Base-by-base conservation (phyloP, 2,113 vertebrate species). In the Cichladusa arquata region DNA sequence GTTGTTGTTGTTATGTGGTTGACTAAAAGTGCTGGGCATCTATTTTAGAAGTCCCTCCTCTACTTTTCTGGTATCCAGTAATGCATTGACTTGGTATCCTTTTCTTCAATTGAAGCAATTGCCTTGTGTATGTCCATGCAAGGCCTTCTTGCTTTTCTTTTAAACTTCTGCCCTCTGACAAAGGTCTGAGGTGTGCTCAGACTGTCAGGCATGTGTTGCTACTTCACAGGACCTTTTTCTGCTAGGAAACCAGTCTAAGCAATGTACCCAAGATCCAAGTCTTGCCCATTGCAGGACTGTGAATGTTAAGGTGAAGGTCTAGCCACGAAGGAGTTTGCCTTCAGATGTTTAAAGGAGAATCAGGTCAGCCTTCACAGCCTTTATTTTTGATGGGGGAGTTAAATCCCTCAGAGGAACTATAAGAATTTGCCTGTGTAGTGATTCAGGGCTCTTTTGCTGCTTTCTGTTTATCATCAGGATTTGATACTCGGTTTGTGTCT, bases 161-260 rank as follows among this genome's bases (percentile, higher is more conserved):
- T 14, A 36, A 81, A 71, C 47, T n/a, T 50, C n/a, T 86, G 72
- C 40, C 33, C 48, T 82, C 77, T 78, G 72, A 31, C 42, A 33
- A 50, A 81, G 56, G 34, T 78, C 34, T 78, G 26, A n/a, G 34
- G 29, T 51, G 74, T 62, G 40, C 48, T 85, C 82, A 79, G 61
- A 8, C 61, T 54, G 42, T 51, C 67, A 53, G 26, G 40, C 31
- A 72, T 0, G 0, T 1, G 2, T 11, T 24, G 16, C 33, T 58
- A 61, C 56, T 58, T n/a, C 15, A 0, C n/a, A 78, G 54, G 20
- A 11, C 14, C n/a, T 66, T 40, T 29, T 81, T 28, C 77, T 79
- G 9, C 50, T 51, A 47, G 34, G 20, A 74, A 79, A 54, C 18
- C 25, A 36, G 25, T 24, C 24, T 38, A 54, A 83, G 62, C 54